These are phyloP conservation scores for Melikaiella ostensackeni DNA, from an alignment of 2,888 invertebrate species.

Conservation along the genomic window DNA sequence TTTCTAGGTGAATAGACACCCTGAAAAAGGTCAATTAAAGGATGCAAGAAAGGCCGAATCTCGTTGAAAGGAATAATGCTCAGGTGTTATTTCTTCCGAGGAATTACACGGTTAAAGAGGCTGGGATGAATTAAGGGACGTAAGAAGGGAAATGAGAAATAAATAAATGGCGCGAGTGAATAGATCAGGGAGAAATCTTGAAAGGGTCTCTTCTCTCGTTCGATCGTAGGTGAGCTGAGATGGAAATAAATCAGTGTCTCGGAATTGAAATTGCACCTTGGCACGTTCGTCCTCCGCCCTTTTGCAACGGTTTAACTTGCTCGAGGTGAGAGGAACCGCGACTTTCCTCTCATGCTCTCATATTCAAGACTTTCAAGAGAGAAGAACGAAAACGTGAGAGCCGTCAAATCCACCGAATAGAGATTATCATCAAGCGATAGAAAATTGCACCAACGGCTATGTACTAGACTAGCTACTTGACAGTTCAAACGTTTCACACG, in stretches of 20 bases:
- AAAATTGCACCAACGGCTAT: constrained; percentile 16
- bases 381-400: constrained; percentile 27
- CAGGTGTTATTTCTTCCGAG: background rate
- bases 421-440: constrained; percentile 18
- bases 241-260: constrained; percentile 66
- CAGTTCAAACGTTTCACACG: constrained; percentile 29
- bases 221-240: constrained; percentile 57
- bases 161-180: constrained; percentile 39
- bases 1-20: too few relatives aligned
- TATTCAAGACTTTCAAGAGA: background rate
- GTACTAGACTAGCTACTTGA: background rate
- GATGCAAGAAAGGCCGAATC: background rate
- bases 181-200: constrained; percentile 45
- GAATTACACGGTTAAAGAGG: constrained; percentile 11
- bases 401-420: constrained; percentile 14
- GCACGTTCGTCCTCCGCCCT: constrained; percentile 44
- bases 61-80: background rate
- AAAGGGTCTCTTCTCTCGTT: constrained; percentile 47
- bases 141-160: constrained; percentile 6
- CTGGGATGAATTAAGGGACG: background rate
- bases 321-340: constrained; percentile 22
- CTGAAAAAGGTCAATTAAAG: background rate
- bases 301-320: constrained; percentile 42
- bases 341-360: background rate
- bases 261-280: constrained; percentile 65